A percentile compares a stretch with the other conserved stretches of the same genome.
These are phyloP conservation scores for Drosophila mulleri DNA, from an alignment of 2,888 invertebrate species.

Conservation along the genomic window DNA sequence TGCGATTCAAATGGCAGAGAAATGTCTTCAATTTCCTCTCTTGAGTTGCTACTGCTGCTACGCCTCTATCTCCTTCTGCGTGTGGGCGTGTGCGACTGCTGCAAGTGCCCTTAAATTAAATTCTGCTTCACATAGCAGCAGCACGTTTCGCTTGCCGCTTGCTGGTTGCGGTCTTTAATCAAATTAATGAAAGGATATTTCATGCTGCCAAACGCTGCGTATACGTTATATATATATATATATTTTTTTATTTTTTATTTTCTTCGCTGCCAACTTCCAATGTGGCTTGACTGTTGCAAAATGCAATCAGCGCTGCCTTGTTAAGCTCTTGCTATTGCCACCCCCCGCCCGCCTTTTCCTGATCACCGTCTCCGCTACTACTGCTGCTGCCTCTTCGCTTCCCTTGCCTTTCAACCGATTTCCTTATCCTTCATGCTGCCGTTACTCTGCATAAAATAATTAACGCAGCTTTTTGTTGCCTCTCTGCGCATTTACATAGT, in stretches of 20 bases:
- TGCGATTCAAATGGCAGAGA: neutral
- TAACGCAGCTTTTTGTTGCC: constrained; percentile 63
- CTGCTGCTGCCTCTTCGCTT: neutral
- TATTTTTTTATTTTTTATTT: neutral
- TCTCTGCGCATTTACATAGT: constrained; percentile 65
- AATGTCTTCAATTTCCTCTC: constrained; percentile 4
- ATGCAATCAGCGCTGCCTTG: constrained; percentile 70
- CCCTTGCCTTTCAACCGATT: neutral
- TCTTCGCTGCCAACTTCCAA: neutral
- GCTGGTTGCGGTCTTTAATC: constrained; percentile 60
- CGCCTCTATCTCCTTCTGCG: neutral
- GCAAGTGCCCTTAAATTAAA: constrained; percentile 64
- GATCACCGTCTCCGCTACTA: neutral
- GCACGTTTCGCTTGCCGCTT: constrained; percentile 11
- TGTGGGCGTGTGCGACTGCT: neutral
- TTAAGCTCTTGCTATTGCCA: constrained; percentile 32
- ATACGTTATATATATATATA: constrained; percentile 23
- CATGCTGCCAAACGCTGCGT: constrained; percentile 16
- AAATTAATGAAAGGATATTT: constrained; percentile 70
- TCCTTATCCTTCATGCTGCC: constrained; percentile 10
- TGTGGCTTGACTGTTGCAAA: constrained; percentile 48
- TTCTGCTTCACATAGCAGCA: constrained; percentile 48
- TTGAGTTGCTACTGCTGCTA: neutral
- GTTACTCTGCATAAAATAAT: constrained; percentile 67
- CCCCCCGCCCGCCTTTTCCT: neutral